Percentiles rank a stretch among this genome's conserved stretches.
phyloP scores from a whole-genome alignment of 2,113 vertebrate species.

The Glaucidium brasilianum region DNA sequence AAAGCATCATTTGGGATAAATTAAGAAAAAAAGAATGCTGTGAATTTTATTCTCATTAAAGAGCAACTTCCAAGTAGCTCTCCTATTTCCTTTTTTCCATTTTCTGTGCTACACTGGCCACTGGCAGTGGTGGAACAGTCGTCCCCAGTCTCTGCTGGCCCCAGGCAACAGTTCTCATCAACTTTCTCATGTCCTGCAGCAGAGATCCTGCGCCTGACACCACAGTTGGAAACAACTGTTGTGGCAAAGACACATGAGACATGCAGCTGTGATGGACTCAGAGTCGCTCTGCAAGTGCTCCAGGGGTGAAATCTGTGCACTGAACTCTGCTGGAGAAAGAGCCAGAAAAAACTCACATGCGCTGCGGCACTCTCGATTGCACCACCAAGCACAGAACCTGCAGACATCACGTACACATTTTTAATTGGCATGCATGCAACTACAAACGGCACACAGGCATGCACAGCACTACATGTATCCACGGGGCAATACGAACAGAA shows the following conservation, averaged over 20 bases:
- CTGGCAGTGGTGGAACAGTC: not conserved
- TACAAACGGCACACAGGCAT: not conserved
- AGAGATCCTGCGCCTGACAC: not conserved
- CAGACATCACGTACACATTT: not conserved
- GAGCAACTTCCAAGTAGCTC: not conserved
- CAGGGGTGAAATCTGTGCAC: conserved; percentile 50
- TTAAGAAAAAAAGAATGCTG: not conserved
- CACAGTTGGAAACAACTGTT: not conserved
- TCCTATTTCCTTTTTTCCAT: not conserved
- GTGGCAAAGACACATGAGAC: not conserved
- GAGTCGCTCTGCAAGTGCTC: conserved; percentile 70
- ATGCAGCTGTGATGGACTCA: conserved; percentile 50
- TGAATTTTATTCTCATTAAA: not conserved
- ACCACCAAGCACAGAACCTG: not conserved
- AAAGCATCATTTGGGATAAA: not conserved
- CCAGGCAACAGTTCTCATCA: not conserved
- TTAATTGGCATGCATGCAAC: not conserved
- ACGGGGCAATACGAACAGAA: not conserved
- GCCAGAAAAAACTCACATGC: conserved; percentile 34
- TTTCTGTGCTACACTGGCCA: not conserved
- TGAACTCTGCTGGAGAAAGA: conserved; percentile 54
- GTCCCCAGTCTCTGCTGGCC: not conserved
- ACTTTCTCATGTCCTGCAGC: not conserved
- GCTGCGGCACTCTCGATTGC: not conserved
- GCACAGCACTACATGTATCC: not conserved